Conservation (phyloP, 2,797 vertebrate species). For the Cichlasoma orientale region DNA sequence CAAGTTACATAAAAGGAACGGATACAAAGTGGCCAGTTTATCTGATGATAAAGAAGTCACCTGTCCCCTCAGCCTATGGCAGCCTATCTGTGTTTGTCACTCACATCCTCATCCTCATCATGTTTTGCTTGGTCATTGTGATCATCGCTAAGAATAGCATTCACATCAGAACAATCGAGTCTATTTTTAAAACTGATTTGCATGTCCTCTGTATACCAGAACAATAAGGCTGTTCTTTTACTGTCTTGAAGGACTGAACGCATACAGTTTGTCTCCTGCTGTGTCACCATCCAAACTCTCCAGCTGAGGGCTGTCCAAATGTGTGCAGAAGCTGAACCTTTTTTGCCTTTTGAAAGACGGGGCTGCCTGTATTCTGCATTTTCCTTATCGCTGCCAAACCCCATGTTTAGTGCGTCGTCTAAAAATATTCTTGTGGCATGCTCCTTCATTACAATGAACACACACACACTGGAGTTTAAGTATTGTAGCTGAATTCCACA, state of each 20-base stretch:
- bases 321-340: fast-evolving
- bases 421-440: background rate
- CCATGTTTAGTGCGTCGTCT: background rate
- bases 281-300: background rate
- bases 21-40: background rate
- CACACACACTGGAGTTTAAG: background rate
- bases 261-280: background rate
- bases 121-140: background rate
- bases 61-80: constrained; percentile 77
- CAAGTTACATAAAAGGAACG: background rate
- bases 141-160: constrained; percentile 22
- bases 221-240: too few species aligned
- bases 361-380: fast-evolving
- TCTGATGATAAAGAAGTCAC: constrained; percentile 55
- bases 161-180: background rate
- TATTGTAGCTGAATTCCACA: background rate
- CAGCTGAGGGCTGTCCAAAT: background rate
- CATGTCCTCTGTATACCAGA: background rate
- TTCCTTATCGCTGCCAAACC: background rate
- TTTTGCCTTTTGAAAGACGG: background rate
- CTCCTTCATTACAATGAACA: background rate
- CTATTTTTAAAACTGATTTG: constrained; percentile 16
- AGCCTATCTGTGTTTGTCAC: constrained; percentile 52
- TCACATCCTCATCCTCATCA: constrained; percentile 13
- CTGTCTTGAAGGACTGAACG: background rate